phyloP scores from a whole-genome alignment of 2,888 invertebrate species.

The Nomada ferruginata region DNA sequence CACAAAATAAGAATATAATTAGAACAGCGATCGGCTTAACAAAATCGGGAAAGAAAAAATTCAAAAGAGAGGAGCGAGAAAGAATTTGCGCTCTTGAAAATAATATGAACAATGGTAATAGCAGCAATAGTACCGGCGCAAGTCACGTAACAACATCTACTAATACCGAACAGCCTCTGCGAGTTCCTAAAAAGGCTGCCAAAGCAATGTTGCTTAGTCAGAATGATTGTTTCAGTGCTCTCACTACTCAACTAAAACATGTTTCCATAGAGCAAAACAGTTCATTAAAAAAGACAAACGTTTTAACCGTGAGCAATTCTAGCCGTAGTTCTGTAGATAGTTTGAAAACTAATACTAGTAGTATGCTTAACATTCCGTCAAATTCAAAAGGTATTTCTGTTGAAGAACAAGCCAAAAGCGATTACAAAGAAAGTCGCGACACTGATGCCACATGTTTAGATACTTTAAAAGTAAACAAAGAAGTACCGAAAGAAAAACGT shows the following conservation, averaged over 20 bases:
- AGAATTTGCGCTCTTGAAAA: conserved; percentile 32
- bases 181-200: conserved; percentile 38
- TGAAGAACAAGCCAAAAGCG: neutral
- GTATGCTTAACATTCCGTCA: neutral
- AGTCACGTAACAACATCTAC: neutral
- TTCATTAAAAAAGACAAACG: neutral
- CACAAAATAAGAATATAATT: conserved; percentile 26
- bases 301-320: too few species aligned
- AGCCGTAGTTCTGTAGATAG: neutral
- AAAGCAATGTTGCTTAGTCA: neutral
- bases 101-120: neutral
- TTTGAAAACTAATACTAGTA: neutral
- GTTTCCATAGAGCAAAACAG: neutral
- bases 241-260: neutral
- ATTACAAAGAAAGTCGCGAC: neutral
- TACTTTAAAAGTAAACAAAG: neutral
- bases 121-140: rapidly evolving
- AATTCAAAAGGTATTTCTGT: neutral
- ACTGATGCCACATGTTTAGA: neutral
- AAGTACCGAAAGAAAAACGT: neutral
- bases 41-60: conserved; percentile 37
- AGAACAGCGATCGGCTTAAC: conserved; percentile 34
- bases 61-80: conserved; percentile 29
- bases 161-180: conserved; percentile 28
- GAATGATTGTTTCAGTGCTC: neutral